Conservation (phyloP, 2,888 invertebrate species). For the Drepana falcataria region DNA sequence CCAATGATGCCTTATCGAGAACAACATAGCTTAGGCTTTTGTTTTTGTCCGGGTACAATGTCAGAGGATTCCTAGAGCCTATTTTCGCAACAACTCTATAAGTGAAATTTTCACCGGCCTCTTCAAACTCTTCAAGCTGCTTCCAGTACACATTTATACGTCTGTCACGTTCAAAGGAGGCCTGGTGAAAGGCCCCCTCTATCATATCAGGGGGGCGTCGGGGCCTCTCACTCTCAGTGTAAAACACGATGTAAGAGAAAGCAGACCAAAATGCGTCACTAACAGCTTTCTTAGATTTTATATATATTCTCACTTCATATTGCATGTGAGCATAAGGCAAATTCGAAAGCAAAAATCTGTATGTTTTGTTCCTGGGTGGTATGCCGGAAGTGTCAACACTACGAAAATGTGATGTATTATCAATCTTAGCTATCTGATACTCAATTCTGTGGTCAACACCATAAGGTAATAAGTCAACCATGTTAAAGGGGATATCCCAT, state of each 20-base stretch:
- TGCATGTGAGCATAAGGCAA: slow-evolving; percentile 82
- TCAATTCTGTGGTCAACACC: slow-evolving; percentile 64
- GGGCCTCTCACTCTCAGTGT: slow-evolving; percentile 81
- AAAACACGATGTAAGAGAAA: slow-evolving; percentile 78
- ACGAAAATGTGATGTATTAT: slow-evolving; percentile 57
- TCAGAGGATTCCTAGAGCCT: slow-evolving; percentile 43
- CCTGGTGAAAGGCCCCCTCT: slow-evolving; percentile 85
- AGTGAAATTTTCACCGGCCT: slow-evolving; percentile 86
- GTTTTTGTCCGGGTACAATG: slow-evolving; percentile 66
- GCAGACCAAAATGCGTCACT: slow-evolving; percentile 84
- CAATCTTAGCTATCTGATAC: slow-evolving; percentile 70
- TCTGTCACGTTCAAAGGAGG: slow-evolving; percentile 70
- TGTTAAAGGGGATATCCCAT: slow-evolving; percentile 57
- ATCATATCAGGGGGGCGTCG: slow-evolving; percentile 83
- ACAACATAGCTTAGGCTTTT: slow-evolving; percentile 80
- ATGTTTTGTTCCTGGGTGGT: slow-evolving; percentile 52
- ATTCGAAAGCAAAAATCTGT: slow-evolving; percentile 66
- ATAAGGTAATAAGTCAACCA: slow-evolving; percentile 48
- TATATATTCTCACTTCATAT: slow-evolving; percentile 85
- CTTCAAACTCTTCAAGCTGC: slow-evolving; percentile 81
- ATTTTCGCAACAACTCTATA: slow-evolving; percentile 79
- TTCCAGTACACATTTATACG: slow-evolving; percentile 89
- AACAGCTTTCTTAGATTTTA: slow-evolving; percentile 76
- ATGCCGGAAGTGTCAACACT: slow-evolving; percentile 54
- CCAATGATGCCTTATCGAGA: slow-evolving; percentile 70